Base-by-base conservation (phyloP, 2,797 vertebrate genomes). In the Phaenicophaeus curvirostris region DNA sequence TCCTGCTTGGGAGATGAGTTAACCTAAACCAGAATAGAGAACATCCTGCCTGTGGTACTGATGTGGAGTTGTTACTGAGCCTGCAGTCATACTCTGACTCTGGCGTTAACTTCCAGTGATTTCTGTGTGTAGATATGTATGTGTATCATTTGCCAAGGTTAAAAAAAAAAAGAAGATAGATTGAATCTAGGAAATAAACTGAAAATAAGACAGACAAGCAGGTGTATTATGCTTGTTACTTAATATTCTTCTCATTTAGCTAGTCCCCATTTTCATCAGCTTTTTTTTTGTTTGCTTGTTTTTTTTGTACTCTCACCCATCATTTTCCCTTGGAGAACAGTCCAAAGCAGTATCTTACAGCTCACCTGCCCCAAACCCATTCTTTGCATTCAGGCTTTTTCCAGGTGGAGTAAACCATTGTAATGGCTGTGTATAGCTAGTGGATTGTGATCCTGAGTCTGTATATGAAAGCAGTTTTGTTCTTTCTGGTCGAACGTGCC, bases 321-420 rank as follows among this genome's bases (percentile, higher is more conserved):
- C 5, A 24, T 73, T 85, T 90, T 73, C 48, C 53, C 35, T n/a
- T n/a, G 33, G 18, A 31, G 27, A 76, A 35, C 23, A 13, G 18
- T 90, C 24, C 71, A 75, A 37, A 75, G 39, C 46, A 75, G 4
- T 10, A 31, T 50, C 57, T 19, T 69, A 8, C 5, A 59, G 2
- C 30, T 90, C 21, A 31, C 18, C 3, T 72, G 0, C 27, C 11
- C 7, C 21, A 68, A 0, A 0, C 14, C 9, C 6, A 3, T 75
- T 85, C 44, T 75, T 81, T 66, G 10, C 4, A 1, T 76, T 77
- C 55, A 79, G 53, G 21, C 15, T 69, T 55, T 13, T 44, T 85
- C 63, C 78, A 44, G 12, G 17, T 65, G 50, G 41, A 63, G 31
- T 54, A 67, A 84, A 74, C 21, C 17, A 15, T 63, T 81, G 3